Evolutionary conservation across 2,113 vertebrate genomes (phyloP), one percentile per base, ranked within the genome.

Genomic region (Dendrocopos noguchii): DNA sequence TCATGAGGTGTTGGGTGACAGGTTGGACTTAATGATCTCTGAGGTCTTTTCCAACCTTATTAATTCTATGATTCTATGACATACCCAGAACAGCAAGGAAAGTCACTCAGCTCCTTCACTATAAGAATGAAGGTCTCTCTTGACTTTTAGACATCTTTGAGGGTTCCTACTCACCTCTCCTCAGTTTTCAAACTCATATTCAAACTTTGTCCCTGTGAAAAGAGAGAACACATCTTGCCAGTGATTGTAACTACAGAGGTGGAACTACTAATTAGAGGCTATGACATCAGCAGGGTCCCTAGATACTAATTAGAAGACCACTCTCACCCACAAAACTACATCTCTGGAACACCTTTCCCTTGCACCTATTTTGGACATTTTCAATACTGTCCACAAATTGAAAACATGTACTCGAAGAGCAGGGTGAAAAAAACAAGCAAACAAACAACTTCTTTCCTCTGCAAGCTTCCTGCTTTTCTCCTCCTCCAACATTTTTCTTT

Each of bases 161-260:
- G 6, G 8, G 24, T 92, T 92, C 42, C 36, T 29, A 86, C 97
- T 98, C 73, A 98, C 98, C 97, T 97, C 79, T 97, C 88, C 93
- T 98, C 97, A 67, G 95, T 86, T 84, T 96, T 97, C 95, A 98
- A 31, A 61, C 31, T 97, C 88, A 98, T 66, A 87, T 95, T 44
- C 76, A 97, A 90, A 76, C 73, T 95, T 81, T 87, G 77, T 11
- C 87, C 97, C 98, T 98, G 87, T 53, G 27, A 97, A 96, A 79
- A 96, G 44, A 82, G 15, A 97, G 7, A 94, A 63, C 2, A 84
- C 16, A 57, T 27, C 10, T 19, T 76, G 27, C 21, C 85, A 82
- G 2, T 36, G 33, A 55, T 5, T 68, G 39, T 31, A 80, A 47
- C 36, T 53, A n/a, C 17, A 33, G 6, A 71, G 9, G 2, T 15